phyloP scores from a whole-genome alignment of 2,797 vertebrate genomes.

The Cyprinella venusta region DNA sequence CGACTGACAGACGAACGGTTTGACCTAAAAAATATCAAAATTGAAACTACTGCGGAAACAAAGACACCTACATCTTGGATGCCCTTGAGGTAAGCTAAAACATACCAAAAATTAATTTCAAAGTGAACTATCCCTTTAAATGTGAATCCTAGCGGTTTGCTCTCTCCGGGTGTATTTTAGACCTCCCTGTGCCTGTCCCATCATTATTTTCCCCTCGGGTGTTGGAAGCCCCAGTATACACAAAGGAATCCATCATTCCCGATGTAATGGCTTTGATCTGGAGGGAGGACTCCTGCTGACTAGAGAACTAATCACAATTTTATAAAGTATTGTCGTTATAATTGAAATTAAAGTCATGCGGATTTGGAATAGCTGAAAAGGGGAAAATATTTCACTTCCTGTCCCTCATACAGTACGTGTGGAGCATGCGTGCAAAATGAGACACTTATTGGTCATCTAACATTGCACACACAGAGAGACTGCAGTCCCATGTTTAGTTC shows the following conservation, averaged over 20 bases:
- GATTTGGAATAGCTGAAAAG: not conserved
- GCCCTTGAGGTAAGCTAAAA: no score
- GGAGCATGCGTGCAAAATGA: not conserved
- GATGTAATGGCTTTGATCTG: conserved; percentile 39
- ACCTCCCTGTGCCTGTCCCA: conserved; percentile 9
- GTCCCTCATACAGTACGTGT: not conserved
- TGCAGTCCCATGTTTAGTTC: not conserved
- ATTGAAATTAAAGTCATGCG: conserved; percentile 45
- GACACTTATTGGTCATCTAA: not conserved
- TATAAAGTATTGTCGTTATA: conserved; percentile 35
- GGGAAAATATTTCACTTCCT: conserved; percentile 21
- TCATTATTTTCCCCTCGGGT: conserved; percentile 9
- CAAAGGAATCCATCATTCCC: conserved; percentile 44
- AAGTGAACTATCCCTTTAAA: not conserved
- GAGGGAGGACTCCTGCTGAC: conserved; percentile 40
- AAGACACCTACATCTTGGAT: no score
- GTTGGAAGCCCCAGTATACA: conserved; percentile 18
- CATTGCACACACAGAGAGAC: not conserved
- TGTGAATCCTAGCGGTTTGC: not conserved
- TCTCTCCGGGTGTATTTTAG: conserved; percentile 3
- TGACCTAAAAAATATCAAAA: no score
- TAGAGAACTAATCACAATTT: conserved; percentile 52
- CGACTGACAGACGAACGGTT: no score
- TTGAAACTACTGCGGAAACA: no score
- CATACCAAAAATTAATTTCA: no score